phyloP scores from a whole-genome alignment of 1,140 invertebrate species.

The Papilio aristodemus region DNA sequence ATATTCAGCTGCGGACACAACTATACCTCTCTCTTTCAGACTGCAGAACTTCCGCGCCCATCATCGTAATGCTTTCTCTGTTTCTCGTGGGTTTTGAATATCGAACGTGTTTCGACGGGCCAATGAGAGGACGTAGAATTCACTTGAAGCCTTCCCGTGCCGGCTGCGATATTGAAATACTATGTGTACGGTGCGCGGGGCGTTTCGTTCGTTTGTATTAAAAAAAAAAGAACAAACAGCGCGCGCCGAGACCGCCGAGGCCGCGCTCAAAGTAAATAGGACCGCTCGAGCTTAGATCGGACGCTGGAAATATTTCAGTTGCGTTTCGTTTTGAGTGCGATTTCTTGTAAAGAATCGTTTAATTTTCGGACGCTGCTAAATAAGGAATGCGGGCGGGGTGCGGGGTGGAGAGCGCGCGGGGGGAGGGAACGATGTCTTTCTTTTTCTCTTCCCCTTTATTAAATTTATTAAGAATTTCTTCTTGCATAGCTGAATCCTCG shows the following conservation, averaged over 20 bases:
- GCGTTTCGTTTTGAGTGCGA: constrained; percentile 62
- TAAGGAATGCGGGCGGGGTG: constrained; percentile 64
- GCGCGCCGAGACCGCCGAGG: constrained; percentile 41
- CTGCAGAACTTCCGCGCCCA: background rate
- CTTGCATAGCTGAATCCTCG: background rate
- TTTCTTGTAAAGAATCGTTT: constrained; percentile 71
- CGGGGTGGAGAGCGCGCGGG: background rate
- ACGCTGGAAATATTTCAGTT: constrained; percentile 66
- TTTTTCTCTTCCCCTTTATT: constrained; percentile 29
- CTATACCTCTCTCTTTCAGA: constrained; percentile 49
- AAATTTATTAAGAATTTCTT: constrained; percentile 15
- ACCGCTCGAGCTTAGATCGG: constrained; percentile 54
- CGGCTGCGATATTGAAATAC: constrained; percentile 72
- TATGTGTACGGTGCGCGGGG: constrained; percentile 67
- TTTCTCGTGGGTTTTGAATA: constrained; percentile 48
- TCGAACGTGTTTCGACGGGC: constrained; percentile 49
- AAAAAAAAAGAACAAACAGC: constrained; percentile 76
- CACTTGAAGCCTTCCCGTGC: constrained; percentile 62
- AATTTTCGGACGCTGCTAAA: constrained; percentile 73
- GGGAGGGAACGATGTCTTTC: constrained; percentile 23
- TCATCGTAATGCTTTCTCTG: constrained; percentile 40
- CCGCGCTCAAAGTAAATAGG: constrained; percentile 60
- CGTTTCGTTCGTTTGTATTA: constrained; percentile 74
- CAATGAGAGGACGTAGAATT: constrained; percentile 64
- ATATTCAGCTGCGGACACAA: constrained; percentile 60